Base-by-base conservation (phyloP, 2,113 vertebrate species). In the Ornithorhynchus anatinus region DNA sequence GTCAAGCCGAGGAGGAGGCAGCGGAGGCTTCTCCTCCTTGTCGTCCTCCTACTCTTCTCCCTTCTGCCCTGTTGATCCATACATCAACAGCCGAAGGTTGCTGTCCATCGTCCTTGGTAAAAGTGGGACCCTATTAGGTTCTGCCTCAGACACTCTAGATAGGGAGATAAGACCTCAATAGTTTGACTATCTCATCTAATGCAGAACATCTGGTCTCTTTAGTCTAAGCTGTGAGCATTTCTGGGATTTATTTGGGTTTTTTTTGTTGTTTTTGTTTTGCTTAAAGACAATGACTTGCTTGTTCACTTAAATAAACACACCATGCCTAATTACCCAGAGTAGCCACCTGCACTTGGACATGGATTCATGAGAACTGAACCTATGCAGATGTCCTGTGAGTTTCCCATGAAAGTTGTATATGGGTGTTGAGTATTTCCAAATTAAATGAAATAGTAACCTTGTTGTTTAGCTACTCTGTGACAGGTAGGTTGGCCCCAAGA, bases 361-460 rank as follows among this genome's bases (percentile, higher is more conserved):
- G 54, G 4, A 4, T 36, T 64, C 38, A 45, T 61, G 74, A 72
- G 48, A 87, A 70, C 72, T 52, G 45, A 45, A 72, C 40, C 42
- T 63, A 36, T 57, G 6, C 20, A 38, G 20, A 20, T 50, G 39
- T 60, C 65, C 59, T 77, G 64, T 51, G 81, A 59, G 25, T 69
- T 74, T 79, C 42, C 33, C 17, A 6, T 11, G 9, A 60, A 51
- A 67, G 58, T 67, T 66, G 68, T 51, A 10, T 72, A 36, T 40
- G 19, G 32, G 61, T 66, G 44, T 56, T 74, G 59, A 75, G 76
- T 60, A 77, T 80, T 85, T 75, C 75, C 72, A 77, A 77, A 75
- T 67, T 8, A 6, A 45, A n/a, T 70, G 45, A 79, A 72, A 74
- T 7, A 57, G 31, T 59, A 78, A 72, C 43, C 64, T 84, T 23